Percentiles rank a stretch among this genome's conserved stretches.
Evolutionary conservation across 2,113 vertebrate species (phyloP).

Genomic region (Sciurus niger): DNA sequence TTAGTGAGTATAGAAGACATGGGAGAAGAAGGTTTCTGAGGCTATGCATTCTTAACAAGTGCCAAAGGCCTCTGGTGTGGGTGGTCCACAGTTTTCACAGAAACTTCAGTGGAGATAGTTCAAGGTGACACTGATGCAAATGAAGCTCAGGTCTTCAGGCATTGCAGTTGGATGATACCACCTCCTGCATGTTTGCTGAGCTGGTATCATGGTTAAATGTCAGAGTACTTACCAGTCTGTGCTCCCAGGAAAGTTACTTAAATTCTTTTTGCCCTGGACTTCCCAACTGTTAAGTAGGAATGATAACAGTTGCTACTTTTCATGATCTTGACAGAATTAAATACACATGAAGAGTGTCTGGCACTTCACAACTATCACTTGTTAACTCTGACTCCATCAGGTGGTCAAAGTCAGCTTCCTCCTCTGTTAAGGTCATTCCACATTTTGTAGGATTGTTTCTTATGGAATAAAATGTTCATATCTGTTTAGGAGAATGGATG

Average conservation of each 20-base stretch:
- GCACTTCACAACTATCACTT: neutral
- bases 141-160: neutral
- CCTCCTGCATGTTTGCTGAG: neutral
- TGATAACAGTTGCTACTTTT: neutral
- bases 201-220: fast-evolving
- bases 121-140: neutral
- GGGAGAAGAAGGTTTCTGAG: neutral
- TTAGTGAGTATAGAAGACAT: fast-evolving
- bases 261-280: neutral
- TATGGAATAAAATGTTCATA: neutral
- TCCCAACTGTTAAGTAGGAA: neutral
- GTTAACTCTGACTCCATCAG: neutral
- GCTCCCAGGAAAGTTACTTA: neutral
- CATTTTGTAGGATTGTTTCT: neutral
- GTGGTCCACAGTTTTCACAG: too few species aligned
- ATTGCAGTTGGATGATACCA: neutral
- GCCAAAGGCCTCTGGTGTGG: neutral
- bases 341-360: neutral
- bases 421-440: neutral
- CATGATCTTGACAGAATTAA: neutral
- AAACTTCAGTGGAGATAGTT: neutral
- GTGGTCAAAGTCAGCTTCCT: neutral
- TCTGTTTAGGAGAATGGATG: neutral
- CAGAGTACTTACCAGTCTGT: neutral
- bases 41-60: neutral